A percentile compares a stretch with the other conserved stretches of the same genome.
These are phyloP conservation scores for Drosophila grimshawi DNA, from an alignment of 1,140 invertebrate species.

Conservation along the genomic window DNA sequence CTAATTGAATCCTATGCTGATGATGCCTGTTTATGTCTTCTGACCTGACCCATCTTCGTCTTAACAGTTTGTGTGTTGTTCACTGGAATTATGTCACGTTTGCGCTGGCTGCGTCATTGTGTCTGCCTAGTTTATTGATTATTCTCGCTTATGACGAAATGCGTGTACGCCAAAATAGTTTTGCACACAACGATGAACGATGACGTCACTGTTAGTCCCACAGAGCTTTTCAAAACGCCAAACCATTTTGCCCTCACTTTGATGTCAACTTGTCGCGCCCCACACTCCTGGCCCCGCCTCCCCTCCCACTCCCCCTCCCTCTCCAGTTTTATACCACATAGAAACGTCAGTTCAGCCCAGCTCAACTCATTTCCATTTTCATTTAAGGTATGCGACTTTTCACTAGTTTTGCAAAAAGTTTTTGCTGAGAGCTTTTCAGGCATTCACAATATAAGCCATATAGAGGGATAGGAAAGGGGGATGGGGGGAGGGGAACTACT, in stretches of 20 bases:
- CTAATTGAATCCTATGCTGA: slow-evolving; percentile 69
- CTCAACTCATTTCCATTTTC: slow-evolving; percentile 74
- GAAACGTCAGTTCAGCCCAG: slow-evolving; percentile 45
- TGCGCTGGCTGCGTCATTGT: slow-evolving; percentile 69
- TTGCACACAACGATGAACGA: slow-evolving; percentile 70
- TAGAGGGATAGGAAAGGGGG: background rate
- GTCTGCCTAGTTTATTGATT: slow-evolving; percentile 75
- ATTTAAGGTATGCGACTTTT: slow-evolving; percentile 69
- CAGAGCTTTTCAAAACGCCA: slow-evolving; percentile 57
- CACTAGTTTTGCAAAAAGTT: slow-evolving; percentile 60
- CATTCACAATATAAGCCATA: background rate
- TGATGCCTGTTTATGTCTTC: slow-evolving; percentile 37
- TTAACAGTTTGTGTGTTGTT: slow-evolving; percentile 48
- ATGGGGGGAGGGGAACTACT: slow-evolving; percentile 16
- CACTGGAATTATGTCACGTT: slow-evolving; percentile 71
- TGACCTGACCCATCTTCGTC: slow-evolving; percentile 44
- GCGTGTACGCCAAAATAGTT: slow-evolving; percentile 61
- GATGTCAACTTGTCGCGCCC: slow-evolving; percentile 52
- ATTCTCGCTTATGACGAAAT: slow-evolving; percentile 78
- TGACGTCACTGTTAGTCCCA: slow-evolving; percentile 79
- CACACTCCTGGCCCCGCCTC: slow-evolving; percentile 24
- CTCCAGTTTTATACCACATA: background rate
- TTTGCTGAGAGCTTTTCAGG: slow-evolving; percentile 69
- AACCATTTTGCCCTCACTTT: slow-evolving; percentile 29
- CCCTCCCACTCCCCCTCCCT: background rate